Percentiles rank a stretch among this genome's conserved stretches.
phyloP scores from a whole-genome alignment of 2,113 vertebrate species.

The Gavialis gangeticus region DNA sequence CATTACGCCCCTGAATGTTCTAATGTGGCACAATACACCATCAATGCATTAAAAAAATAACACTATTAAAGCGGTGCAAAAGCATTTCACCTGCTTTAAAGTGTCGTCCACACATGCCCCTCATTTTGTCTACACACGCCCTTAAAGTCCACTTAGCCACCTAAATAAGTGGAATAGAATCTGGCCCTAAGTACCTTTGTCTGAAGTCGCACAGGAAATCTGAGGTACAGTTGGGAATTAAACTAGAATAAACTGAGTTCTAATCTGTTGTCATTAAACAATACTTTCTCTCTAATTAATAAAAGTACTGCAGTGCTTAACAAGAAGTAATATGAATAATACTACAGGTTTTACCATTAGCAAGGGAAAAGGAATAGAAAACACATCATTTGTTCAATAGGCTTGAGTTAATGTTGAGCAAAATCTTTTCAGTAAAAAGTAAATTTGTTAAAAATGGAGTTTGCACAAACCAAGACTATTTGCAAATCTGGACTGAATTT shows the following conservation, averaged over 20 bases:
- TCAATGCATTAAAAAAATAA: too few species aligned
- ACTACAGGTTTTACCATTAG: constrained; percentile 29
- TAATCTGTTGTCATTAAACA: neutral
- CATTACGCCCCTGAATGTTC: too few species aligned
- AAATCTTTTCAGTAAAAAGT: neutral
- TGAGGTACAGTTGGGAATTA: constrained; percentile 8
- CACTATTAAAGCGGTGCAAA: too few species aligned
- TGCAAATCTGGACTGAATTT: neutral
- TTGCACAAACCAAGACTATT: neutral
- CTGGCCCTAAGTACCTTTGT: neutral
- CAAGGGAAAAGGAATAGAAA: neutral
- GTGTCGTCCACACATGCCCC: too few species aligned
- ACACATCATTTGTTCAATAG: neutral
- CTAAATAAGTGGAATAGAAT: too few species aligned
- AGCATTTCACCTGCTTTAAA: too few species aligned
- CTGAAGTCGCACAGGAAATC: neutral
- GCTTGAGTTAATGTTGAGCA: constrained; percentile 10
- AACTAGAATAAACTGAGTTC: constrained; percentile 11
- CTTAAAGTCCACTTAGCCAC: too few species aligned
- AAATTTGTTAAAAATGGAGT: neutral
- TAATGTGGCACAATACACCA: too few species aligned
- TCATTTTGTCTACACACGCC: too few species aligned
- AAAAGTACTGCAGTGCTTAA: neutral
- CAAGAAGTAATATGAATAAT: constrained; percentile 8
- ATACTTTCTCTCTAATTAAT: constrained; percentile 21